Evolutionary conservation across 23 tunicate genomes (phyloP).

Genomic region (Clavelina lepadiformis): DNA sequence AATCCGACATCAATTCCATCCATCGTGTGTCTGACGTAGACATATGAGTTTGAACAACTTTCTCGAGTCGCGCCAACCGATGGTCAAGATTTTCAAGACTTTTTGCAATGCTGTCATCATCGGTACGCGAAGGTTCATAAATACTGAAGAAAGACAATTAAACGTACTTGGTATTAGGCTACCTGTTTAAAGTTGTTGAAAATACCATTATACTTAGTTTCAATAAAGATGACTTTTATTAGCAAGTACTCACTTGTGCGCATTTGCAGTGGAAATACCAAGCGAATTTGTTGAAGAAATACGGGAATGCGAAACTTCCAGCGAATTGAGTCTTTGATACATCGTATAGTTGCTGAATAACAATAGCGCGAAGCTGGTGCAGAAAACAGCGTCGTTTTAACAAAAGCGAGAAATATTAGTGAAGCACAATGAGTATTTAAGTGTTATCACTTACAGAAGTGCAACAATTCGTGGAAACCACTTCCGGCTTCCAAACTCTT

Average conservation of each 20-base stretch:
- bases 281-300: not conserved
- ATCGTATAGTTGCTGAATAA: constrained; percentile 69
- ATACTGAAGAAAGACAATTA: not conserved
- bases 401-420: too few relatives aligned
- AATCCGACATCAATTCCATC: constrained; percentile 4
- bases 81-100: constrained; percentile 6
- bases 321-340: constrained; percentile 45
- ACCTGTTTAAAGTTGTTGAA: not conserved
- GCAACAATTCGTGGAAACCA: not conserved
- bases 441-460: constrained; percentile 26
- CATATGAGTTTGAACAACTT: constrained; percentile 21
- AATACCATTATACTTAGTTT: not conserved
- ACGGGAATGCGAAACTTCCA: constrained; percentile 34
- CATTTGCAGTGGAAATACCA: not conserved
- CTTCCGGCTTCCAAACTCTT: not conserved
- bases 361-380: constrained; percentile 49
- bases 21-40: constrained; percentile 11
- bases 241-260: not conserved
- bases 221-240: not conserved
- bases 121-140: not conserved
- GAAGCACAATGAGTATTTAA: too few relatives aligned
- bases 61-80: constrained; percentile 15
- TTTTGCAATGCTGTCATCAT: constrained; percentile 5
- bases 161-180: not conserved
- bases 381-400: too few relatives aligned